Base-by-base conservation (phyloP, 1,140 invertebrate species). In the Lordiphosa clarofinis region DNA sequence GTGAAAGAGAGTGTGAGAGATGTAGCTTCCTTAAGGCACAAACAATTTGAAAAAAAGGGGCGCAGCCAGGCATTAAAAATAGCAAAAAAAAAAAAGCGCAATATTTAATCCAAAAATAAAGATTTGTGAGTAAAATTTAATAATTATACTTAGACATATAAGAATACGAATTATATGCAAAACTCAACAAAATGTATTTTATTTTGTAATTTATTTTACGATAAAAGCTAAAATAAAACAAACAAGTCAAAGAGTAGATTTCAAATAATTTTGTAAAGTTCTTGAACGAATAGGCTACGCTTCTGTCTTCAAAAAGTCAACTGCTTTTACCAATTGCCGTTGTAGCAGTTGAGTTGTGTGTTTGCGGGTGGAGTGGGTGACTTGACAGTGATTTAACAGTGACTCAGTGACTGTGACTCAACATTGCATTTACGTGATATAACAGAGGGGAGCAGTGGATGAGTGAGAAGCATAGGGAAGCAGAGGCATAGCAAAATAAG, bases 151-250 rank as follows among this genome's bases (percentile, higher is more conserved):
- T 61, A 66, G 73, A 60, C 58, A 56, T 54, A 52, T 78, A 84
- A 84, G 69, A 13, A 70, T 73, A 73, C 68, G 60, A 82, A 76
- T 72, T 78, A 62, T 69, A 73, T 84, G 78, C 67, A 72, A 56
- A 13, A 55, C 13, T 31, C 8, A 42, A 39, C 15, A 42, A 75
- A 69, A 70, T 73, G 68, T 71, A 73, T 82, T 82, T 82, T 82
- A 82, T 81, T 81, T 81, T 81, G 61, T 82, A 82, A 82, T 78
- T 82, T 84, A 82, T 82, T 82, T 82, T 82, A 82, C 78, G 72
- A 75, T 64, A 75, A 72, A 37, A 56, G 72, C 56, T 65, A 65
- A 81, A 81, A 69, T 76, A 81, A 82, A 81, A 50, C 59, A 72
- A 81, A 72, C 59, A 72, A 81, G 68, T 68, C 72, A 75, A 69